These are phyloP conservation scores for Harpalus rufipes DNA, from an alignment of 2,888 invertebrate species.

Conservation along the genomic window DNA sequence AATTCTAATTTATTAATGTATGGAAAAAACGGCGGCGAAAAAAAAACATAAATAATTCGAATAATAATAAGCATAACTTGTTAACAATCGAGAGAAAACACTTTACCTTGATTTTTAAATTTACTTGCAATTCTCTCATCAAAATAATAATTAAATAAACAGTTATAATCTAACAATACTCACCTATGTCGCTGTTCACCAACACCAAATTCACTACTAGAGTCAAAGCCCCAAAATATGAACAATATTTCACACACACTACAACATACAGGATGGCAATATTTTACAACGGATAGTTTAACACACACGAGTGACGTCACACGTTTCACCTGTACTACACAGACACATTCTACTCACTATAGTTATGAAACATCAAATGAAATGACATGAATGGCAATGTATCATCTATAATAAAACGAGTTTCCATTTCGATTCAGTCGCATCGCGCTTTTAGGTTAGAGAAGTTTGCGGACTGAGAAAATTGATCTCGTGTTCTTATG, in stretches of 20 bases:
- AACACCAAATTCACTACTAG: slow-evolving; percentile 44
- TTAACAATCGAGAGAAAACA: neutral
- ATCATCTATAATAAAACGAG: slow-evolving; percentile 35
- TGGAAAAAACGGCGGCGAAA: neutral
- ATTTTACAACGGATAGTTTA: slow-evolving; percentile 57
- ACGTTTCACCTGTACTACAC: slow-evolving; percentile 56
- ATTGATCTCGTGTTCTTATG: slow-evolving; percentile 47
- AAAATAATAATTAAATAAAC: slow-evolving; percentile 20
- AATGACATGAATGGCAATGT: slow-evolving; percentile 19
- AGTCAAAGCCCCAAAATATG: slow-evolving; percentile 62
- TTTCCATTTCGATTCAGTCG: slow-evolving; percentile 34
- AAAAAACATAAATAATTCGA: slow-evolving; percentile 20
- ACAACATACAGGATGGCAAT: slow-evolving; percentile 58
- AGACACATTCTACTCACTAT: slow-evolving; percentile 32
- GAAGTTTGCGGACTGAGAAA: slow-evolving; percentile 24
- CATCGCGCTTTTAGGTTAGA: slow-evolving; percentile 15
- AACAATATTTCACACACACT: slow-evolving; percentile 59
- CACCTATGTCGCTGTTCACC: slow-evolving; percentile 16
- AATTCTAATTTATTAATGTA: neutral
- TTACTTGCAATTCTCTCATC: neutral
- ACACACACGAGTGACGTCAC: slow-evolving; percentile 58
- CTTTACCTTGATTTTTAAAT: neutral
- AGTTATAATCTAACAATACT: neutral
- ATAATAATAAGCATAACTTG: neutral
- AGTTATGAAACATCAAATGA: slow-evolving; percentile 56